Conservation (phyloP, 2,888 invertebrate species). For the Elysia crispata region DNA sequence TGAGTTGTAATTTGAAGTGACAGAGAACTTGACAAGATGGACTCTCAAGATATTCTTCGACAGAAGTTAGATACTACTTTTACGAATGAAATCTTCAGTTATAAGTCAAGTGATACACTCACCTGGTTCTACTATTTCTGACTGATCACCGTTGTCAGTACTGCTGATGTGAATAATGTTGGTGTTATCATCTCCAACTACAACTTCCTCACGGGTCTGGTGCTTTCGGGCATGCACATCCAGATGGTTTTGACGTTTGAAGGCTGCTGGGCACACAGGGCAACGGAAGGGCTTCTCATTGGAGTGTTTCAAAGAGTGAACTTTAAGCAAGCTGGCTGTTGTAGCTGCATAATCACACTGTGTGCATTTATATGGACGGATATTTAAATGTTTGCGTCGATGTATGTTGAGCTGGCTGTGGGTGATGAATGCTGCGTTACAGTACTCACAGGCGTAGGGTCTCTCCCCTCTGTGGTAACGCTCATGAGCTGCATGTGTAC, state of each 20-base stretch:
- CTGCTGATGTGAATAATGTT: no score
- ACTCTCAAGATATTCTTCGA: no score
- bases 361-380: constrained; percentile 48
- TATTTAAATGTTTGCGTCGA: constrained; percentile 45
- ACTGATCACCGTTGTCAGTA: no score
- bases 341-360: constrained; percentile 48
- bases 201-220: neutral
- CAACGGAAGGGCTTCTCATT: constrained; percentile 42
- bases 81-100: no score
- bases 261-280: constrained; percentile 42
- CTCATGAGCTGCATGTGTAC: constrained; percentile 42
- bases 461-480: constrained; percentile 47
- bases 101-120: no score
- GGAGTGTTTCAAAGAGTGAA: constrained; percentile 42
- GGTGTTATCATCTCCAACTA: no score
- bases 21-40: no score
- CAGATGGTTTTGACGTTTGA: constrained; percentile 46
- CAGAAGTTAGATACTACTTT: no score
- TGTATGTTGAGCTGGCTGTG: constrained; percentile 47
- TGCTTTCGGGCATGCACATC: constrained; percentile 43
- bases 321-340: constrained; percentile 40
- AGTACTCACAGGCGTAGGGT: constrained; percentile 47
- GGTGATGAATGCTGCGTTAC: constrained; percentile 48
- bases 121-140: no score
- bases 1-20: no score